Percentiles rank a stretch among this genome's conserved stretches.
phyloP scores from a whole-genome alignment of 2,113 vertebrate species.

The Pica pica region DNA sequence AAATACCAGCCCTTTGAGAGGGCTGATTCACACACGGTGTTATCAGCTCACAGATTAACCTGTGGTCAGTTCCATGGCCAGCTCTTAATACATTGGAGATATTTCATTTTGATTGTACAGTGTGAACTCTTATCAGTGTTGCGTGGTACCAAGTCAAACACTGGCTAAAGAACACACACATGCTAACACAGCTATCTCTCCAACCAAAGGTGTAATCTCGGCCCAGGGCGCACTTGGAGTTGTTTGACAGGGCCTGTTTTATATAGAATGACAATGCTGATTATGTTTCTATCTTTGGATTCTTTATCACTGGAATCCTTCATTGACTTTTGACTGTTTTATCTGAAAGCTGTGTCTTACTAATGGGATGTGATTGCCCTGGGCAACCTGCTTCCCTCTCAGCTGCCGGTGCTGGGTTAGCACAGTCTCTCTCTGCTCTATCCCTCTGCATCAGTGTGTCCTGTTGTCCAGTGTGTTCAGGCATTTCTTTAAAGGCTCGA shows the following conservation, averaged over 20 bases:
- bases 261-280: background rate
- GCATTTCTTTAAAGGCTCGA: accelerated
- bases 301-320: background rate
- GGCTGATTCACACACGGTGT: background rate
- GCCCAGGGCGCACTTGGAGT: background rate
- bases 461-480: background rate
- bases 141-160: accelerated
- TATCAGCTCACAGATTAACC: background rate
- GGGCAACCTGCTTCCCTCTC: background rate
- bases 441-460: background rate
- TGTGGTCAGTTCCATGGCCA: background rate
- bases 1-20: background rate
- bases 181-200: background rate
- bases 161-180: background rate
- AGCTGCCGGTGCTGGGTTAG: background rate
- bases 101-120: background rate
- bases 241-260: background rate
- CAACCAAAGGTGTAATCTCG: background rate
- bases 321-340: background rate
- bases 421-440: accelerated
- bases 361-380: background rate
- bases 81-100: background rate
- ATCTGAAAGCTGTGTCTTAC: background rate
- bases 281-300: background rate
- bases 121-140: background rate